phyloP scores from a whole-genome alignment of 2,888 invertebrate genomes.

The Mythimna pallens region DNA sequence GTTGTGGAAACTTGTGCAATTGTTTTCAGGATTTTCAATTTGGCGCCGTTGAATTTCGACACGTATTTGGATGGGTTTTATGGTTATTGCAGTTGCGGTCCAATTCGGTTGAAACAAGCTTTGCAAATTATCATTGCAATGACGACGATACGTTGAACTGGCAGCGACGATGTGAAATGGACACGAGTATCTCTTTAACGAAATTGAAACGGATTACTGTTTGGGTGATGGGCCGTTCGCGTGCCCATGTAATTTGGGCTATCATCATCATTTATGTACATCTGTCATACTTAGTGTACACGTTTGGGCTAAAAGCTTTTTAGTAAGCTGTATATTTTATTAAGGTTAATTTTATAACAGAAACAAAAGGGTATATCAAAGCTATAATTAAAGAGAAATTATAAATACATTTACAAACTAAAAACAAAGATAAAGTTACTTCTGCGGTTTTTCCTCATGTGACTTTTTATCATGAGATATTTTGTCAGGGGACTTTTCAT shows the following conservation, averaged over 20 bases:
- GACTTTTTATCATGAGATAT: background rate
- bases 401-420: conserved; percentile 31
- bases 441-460: background rate
- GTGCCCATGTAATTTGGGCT: conserved; percentile 75
- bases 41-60: conserved; percentile 73
- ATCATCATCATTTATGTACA: conserved; percentile 74
- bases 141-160: conserved; percentile 71
- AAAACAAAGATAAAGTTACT: conserved; percentile 15
- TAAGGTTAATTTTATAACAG: conserved; percentile 20
- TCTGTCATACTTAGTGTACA: conserved; percentile 66
- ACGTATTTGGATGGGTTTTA: conserved; percentile 74
- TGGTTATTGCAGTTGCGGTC: conserved; percentile 77
- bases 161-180: conserved; percentile 71
- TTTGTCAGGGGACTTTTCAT: background rate
- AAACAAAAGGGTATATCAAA: conserved; percentile 30
- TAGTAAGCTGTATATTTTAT: conserved; percentile 45
- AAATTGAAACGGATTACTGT: conserved; percentile 83
- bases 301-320: conserved; percentile 60
- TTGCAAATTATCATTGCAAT: conserved; percentile 75
- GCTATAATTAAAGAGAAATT: conserved; percentile 37
- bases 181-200: conserved; percentile 74
- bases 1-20: conserved; percentile 75
- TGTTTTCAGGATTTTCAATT: conserved; percentile 78
- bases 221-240: conserved; percentile 80
- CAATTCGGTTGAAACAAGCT: conserved; percentile 81